These are phyloP conservation scores for Chrosomus eos DNA, from an alignment of 2,797 vertebrate genomes.

Conservation along the genomic window DNA sequence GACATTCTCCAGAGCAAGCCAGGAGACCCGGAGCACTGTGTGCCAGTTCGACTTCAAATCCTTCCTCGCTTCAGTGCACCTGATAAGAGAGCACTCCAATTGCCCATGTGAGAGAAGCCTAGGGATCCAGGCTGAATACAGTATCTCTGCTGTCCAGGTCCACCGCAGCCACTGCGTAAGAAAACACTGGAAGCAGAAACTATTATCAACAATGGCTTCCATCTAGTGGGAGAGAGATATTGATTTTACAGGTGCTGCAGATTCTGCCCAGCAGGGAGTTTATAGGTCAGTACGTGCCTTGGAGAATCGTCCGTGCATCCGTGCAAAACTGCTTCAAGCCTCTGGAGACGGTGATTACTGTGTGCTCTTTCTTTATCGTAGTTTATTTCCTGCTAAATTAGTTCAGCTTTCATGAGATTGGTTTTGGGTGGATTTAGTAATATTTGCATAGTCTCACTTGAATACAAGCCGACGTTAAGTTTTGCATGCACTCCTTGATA, in stretches of 20 bases:
- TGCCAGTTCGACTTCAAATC: slow-evolving; percentile 16
- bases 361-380: neutral
- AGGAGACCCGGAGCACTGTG: neutral
- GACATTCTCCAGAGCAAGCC: slow-evolving; percentile 48
- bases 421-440: slow-evolving; percentile 29
- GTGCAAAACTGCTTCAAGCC: neutral
- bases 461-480: slow-evolving; percentile 14
- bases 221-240: slow-evolving; percentile 15
- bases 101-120: neutral
- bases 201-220: slow-evolving; percentile 31
- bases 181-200: slow-evolving; percentile 36
- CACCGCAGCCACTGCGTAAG: neutral
- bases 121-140: slow-evolving; percentile 22
- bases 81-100: slow-evolving; percentile 10
- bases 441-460: slow-evolving; percentile 23
- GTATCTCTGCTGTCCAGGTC: slow-evolving; percentile 16
- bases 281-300: slow-evolving; percentile 15
- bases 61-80: slow-evolving; percentile 8
- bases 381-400: slow-evolving; percentile 8
- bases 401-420: neutral
- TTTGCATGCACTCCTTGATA: slow-evolving; percentile 46
- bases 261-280: slow-evolving; percentile 10
- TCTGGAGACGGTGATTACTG: neutral
- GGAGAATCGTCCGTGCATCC: neutral
- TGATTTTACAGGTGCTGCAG: slow-evolving; percentile 24